phyloP scores from a whole-genome alignment of 2,113 vertebrate genomes.

The Ariopsis seemanni region DNA sequence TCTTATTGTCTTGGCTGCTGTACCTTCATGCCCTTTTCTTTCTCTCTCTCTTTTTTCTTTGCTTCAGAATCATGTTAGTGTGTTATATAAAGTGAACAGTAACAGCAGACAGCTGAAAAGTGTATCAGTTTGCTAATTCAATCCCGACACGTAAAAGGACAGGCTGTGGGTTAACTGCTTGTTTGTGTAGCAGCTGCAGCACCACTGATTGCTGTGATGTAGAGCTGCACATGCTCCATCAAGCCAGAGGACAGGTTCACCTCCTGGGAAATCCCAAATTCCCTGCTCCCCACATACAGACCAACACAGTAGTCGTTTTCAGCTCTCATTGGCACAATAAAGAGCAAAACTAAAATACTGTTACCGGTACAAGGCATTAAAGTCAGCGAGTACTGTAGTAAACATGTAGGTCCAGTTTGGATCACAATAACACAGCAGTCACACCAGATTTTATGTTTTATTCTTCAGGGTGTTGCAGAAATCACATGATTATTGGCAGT shows the following conservation, averaged over 20 bases:
- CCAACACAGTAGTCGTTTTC: constrained; percentile 78
- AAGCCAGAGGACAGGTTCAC: constrained; percentile 33
- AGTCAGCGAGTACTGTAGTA: constrained; percentile 62
- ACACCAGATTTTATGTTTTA: background rate
- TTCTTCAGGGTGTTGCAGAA: background rate
- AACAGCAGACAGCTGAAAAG: constrained; percentile 20
- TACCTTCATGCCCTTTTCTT: constrained; percentile 11
- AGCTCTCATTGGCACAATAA: constrained; percentile 62
- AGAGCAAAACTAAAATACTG: constrained; percentile 74
- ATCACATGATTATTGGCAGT: background rate
- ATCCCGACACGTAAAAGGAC: constrained; percentile 21
- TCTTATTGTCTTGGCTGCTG: background rate
- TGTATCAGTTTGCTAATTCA: constrained; percentile 4
- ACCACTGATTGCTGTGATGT: constrained; percentile 15
- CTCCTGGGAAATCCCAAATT: constrained; percentile 22
- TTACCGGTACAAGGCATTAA: constrained; percentile 71
- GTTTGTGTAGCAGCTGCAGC: constrained; percentile 18
- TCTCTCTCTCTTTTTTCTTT: background rate
- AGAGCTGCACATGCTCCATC: constrained; percentile 8
- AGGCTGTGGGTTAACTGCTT: constrained; percentile 26
- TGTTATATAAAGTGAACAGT: constrained; percentile 20
- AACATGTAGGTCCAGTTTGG: constrained; percentile 66
- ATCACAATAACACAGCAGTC: constrained; percentile 28
- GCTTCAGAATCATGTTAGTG: background rate
- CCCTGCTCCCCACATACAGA: constrained; percentile 27